phyloP scores from a whole-genome alignment of 92 coral and sea anemone species.

The Parazoanthus swiftii region DNA sequence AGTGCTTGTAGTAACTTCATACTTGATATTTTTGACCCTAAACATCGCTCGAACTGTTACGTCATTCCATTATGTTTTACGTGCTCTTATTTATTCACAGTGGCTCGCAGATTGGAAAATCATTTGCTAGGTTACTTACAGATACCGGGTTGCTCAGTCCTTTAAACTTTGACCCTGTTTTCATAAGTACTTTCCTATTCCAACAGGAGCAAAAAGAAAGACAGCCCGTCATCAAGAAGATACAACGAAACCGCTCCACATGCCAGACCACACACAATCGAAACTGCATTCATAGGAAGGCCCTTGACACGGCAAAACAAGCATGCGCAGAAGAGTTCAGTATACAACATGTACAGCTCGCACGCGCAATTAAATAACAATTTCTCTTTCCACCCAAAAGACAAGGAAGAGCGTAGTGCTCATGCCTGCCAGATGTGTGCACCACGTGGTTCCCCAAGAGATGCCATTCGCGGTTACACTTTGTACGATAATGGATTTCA shows the following conservation, averaged over 20 bases:
- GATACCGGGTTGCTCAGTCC: too few species aligned
- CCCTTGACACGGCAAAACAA: neutral
- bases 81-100: too few species aligned
- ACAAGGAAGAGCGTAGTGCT: neutral
- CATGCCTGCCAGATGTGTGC: neutral
- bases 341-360: neutral
- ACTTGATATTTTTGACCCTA: too few species aligned
- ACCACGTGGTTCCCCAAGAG: neutral
- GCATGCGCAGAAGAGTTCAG: neutral
- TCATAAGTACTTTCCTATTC: too few species aligned
- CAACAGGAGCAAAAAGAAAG: constrained; percentile 11
- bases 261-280: constrained; percentile 59
- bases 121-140: too few species aligned
- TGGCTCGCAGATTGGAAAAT: too few species aligned
- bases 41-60: too few species aligned
- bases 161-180: too few species aligned
- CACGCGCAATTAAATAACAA: neutral
- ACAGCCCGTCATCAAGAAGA: neutral
- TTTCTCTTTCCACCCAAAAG: constrained; percentile 2
- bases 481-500: neutral
- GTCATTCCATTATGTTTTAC: too few species aligned
- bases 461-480: neutral
- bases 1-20: too few species aligned
- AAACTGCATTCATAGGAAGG: constrained; percentile 42
- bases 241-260: neutral